Percentiles rank a stretch among this genome's conserved stretches.
Evolutionary conservation across 2,797 vertebrate genomes (phyloP).

Genomic region (Holocentrus rufus): DNA sequence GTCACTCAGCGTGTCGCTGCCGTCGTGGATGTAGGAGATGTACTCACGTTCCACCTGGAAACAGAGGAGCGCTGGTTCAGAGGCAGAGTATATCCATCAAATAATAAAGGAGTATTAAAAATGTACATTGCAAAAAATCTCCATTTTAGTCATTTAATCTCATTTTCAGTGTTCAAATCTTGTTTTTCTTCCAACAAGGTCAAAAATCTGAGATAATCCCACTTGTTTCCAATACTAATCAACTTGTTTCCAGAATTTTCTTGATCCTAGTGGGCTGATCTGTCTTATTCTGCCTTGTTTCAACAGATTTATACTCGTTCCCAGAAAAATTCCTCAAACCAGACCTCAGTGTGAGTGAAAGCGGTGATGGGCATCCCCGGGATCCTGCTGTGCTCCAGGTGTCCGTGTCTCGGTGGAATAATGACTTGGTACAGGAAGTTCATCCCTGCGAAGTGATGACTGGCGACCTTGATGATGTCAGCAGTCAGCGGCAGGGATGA

Average conservation of each 20-base stretch:
- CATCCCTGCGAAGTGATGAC: conserved; percentile 84
- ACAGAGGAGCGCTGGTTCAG: neutral
- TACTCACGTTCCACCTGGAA: conserved; percentile 86
- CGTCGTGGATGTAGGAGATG: conserved; percentile 90
- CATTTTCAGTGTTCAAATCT: no score
- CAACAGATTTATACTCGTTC: no score
- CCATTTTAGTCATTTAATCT: no score
- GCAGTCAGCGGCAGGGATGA: conserved; percentile 80
- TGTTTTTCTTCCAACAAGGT: no score
- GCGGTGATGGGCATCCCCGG: conserved; percentile 83
- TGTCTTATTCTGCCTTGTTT: no score
- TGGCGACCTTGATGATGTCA: conserved; percentile 83
- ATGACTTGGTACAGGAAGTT: conserved; percentile 87
- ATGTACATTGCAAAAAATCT: no score
- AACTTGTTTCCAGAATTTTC: no score
- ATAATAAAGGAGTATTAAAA: neutral
- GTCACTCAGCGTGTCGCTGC: conserved; percentile 84
- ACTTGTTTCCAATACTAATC: no score
- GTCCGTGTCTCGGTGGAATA: conserved; percentile 83
- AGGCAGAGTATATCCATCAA: neutral
- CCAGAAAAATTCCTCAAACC: no score
- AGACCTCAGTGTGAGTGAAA: conserved; percentile 90
- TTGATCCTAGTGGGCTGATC: no score
- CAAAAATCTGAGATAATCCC: no score
- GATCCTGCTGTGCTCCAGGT: conserved; percentile 84